A percentile compares a stretch with the other conserved stretches of the same genome.
Evolutionary conservation across 2,113 vertebrate species (phyloP).

Genomic region (Taxidea taxus): DNA sequence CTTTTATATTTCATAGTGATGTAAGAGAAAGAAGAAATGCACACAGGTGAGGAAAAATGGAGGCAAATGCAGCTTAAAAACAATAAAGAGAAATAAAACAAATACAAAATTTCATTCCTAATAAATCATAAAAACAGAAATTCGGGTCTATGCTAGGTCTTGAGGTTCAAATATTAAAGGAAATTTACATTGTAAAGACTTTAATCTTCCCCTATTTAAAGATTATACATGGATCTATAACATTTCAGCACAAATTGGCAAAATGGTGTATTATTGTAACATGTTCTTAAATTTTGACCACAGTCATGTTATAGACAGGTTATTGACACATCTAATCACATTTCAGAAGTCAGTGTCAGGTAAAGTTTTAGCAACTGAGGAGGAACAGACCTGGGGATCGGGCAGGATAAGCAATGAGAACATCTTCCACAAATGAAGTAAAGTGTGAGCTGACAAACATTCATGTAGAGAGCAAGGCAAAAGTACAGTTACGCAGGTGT

Average conservation of each 20-base stretch:
- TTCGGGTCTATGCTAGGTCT: slow-evolving; percentile 51
- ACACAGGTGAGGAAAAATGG: background rate
- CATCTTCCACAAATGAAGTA: background rate
- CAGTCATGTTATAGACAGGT: background rate
- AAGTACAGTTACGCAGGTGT: background rate
- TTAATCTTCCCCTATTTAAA: slow-evolving; percentile 58
- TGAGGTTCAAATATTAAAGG: slow-evolving; percentile 58
- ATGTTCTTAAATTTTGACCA: slow-evolving; percentile 56
- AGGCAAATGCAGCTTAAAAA: background rate
- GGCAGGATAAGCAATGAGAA: background rate
- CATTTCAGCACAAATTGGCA: slow-evolving; percentile 67
- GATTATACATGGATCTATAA: slow-evolving; percentile 58
- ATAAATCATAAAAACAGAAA: slow-evolving; percentile 29
- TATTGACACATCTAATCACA: background rate
- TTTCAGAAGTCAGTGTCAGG: background rate
- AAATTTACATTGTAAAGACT: slow-evolving; percentile 64
- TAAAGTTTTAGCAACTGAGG: background rate
- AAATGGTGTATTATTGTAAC: slow-evolving; percentile 56
- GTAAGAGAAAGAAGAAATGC: background rate
- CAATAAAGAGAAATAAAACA: background rate
- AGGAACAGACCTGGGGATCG: background rate
- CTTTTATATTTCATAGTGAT: background rate
- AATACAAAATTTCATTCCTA: background rate
- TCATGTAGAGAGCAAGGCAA: too few relatives aligned
- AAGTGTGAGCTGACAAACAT: background rate